Conservation (phyloP, 2,113 vertebrate species). For the Rousettus leschenaultii region DNA sequence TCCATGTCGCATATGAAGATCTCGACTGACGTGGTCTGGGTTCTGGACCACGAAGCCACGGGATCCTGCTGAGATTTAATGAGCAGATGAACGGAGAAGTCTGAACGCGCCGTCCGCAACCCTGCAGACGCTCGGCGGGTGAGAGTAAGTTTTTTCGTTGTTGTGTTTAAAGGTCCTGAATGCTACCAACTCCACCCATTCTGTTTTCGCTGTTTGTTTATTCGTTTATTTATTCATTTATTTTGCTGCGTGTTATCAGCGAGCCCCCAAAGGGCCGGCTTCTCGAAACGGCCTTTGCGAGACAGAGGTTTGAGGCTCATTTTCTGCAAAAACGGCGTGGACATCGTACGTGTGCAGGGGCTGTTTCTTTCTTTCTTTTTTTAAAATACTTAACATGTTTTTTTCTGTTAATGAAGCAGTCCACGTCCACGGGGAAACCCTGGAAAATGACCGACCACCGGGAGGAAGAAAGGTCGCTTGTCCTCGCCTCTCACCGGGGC, state of each 20-base stretch:
- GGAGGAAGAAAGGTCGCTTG: no score
- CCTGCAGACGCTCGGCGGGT: accelerated
- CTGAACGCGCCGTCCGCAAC: accelerated
- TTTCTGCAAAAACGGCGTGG: no score
- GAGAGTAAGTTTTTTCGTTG: no score
- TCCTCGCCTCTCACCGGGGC: no score
- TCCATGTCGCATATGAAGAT: neutral
- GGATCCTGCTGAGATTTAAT: neutral
- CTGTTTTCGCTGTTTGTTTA: neutral
- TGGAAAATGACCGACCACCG: no score
- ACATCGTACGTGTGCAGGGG: neutral
- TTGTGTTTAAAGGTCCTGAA: neutral
- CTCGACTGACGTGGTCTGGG: accelerated
- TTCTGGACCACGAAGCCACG: neutral
- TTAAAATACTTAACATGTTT: neutral
- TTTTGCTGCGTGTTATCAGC: no score
- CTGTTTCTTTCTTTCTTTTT: no score
- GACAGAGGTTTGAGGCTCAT: neutral
- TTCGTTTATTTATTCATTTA: neutral
- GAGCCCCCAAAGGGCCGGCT: no score
- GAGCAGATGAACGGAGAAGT: neutral
- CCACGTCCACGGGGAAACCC: neutral
- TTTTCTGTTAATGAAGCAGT: neutral
- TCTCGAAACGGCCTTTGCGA: neutral
- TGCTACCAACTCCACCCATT: neutral